These are phyloP conservation scores for Theocolax elegans DNA, from an alignment of 1,140 invertebrate species.

Conservation along the genomic window DNA sequence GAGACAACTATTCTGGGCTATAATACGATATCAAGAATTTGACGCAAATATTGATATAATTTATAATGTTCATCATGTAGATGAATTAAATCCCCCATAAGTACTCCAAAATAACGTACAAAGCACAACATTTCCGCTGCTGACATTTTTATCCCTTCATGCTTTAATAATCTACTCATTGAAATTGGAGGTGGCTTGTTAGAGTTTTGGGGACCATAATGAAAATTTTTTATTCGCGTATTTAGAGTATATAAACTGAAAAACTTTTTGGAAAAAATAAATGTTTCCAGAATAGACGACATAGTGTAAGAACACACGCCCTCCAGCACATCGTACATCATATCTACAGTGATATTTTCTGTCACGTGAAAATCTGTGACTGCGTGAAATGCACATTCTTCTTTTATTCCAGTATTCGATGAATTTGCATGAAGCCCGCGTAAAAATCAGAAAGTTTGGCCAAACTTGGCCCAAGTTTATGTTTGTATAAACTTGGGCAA, in stretches of 20 bases:
- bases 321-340: constrained; percentile 6
- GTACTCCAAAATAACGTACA: constrained; percentile 8
- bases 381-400: not conserved
- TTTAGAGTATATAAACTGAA: not conserved
- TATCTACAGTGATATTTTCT: constrained; percentile 1
- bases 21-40: constrained; percentile 6
- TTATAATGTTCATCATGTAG: constrained; percentile 1
- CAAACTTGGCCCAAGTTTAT: no score
- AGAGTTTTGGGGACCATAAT: constrained; percentile 1
- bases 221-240: not conserved
- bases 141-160: not conserved
- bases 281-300: not conserved
- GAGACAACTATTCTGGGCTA: not conserved
- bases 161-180: not conserved
- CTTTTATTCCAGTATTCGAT: not conserved
- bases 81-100: not conserved
- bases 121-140: constrained; percentile 14
- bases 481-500: no score
- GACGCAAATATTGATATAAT: not conserved
- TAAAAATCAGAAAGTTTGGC: no score
- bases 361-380: not conserved
- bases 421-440: no score
- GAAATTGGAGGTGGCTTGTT: not conserved
- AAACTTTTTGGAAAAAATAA: not conserved
- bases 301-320: not conserved